phyloP scores from a whole-genome alignment of 2,113 vertebrate species.

The Phylloscopus whistleri region DNA sequence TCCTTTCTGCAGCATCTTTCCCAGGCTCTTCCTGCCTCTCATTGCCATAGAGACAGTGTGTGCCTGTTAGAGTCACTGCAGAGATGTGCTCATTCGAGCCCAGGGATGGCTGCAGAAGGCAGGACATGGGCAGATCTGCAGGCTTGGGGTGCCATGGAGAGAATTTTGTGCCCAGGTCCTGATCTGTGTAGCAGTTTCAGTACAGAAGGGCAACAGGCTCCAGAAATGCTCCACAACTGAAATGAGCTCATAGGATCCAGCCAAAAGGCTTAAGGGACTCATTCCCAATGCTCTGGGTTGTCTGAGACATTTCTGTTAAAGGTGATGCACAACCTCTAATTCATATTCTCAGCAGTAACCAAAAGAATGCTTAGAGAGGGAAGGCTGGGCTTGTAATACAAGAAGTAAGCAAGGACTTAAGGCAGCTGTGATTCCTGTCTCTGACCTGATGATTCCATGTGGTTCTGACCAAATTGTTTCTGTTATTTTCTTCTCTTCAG shows the following conservation, averaged over 20 bases:
- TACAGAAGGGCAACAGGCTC: neutral
- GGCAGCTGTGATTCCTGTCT: neutral
- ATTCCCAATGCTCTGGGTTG: neutral
- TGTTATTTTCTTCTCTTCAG: neutral
- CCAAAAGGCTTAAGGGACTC: neutral
- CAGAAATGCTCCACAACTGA: neutral
- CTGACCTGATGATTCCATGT: neutral
- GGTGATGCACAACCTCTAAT: neutral
- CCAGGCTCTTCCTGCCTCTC: neutral
- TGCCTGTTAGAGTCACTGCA: neutral
- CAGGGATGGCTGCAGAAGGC: neutral
- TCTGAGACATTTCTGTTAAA: neutral
- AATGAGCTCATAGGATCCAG: neutral
- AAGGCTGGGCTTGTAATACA: neutral
- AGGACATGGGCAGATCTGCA: neutral
- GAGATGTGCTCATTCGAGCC: neutral
- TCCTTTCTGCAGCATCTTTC: slow-evolving; percentile 47
- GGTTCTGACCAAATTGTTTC: neutral
- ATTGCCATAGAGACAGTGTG: slow-evolving; percentile 65
- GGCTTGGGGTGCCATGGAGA: neutral
- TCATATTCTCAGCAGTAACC: neutral
- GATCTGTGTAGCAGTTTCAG: neutral
- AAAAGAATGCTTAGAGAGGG: neutral
- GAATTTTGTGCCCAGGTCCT: neutral
- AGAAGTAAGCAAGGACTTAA: neutral